phyloP scores from a whole-genome alignment of 2,113 vertebrate genomes.

The Orientallactaga bullata region DNA sequence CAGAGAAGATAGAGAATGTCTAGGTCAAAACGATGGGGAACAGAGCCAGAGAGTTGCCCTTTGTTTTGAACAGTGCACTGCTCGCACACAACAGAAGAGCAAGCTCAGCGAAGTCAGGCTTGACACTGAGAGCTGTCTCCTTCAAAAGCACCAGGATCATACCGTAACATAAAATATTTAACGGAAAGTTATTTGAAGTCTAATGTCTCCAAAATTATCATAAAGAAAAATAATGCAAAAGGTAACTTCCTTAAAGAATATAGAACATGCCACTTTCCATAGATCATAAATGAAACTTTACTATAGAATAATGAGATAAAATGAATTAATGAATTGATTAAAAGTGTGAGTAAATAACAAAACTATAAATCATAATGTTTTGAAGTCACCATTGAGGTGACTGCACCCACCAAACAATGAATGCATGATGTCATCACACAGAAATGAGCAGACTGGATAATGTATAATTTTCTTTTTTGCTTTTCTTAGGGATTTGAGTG shows the following conservation, averaged over 20 bases:
- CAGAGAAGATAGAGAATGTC: background rate
- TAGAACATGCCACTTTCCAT: background rate
- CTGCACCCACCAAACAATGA: background rate
- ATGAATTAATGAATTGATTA: background rate
- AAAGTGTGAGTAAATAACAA: background rate
- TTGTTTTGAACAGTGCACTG: background rate
- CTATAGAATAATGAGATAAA: background rate
- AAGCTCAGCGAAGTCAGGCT: background rate
- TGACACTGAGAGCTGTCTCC: background rate
- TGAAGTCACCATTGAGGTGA: background rate
- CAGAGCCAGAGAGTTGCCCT: background rate
- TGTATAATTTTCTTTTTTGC: background rate
- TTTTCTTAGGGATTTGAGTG: background rate
- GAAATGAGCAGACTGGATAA: background rate
- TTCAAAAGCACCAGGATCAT: background rate
- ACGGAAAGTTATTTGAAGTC: slow-evolving; percentile 2
- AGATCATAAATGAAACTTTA: background rate
- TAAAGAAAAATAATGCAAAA: background rate
- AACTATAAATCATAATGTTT: background rate
- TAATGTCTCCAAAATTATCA: background rate
- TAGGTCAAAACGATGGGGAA: background rate
- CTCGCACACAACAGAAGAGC: background rate
- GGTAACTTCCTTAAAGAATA: background rate
- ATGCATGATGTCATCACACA: background rate
- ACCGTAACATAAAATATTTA: background rate